phyloP scores from a whole-genome alignment of 1,140 invertebrate species.

The Leptinotarsa texana region DNA sequence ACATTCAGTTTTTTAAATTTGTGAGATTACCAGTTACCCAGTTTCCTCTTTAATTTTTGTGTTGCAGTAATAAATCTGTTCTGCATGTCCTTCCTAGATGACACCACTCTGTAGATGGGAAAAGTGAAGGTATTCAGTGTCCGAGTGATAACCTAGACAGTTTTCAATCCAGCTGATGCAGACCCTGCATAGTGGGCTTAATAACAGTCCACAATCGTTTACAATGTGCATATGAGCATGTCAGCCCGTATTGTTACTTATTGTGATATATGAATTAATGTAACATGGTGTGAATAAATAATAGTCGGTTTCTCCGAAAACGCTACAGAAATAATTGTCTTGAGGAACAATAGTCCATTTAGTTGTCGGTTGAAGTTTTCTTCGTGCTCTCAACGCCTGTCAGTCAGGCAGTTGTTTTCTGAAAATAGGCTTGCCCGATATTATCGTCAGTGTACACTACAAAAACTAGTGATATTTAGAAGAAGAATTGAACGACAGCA shows the following conservation, averaged over 20 bases:
- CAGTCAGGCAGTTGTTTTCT: constrained; percentile 1
- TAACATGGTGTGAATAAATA: neutral
- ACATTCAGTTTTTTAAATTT: too few species aligned
- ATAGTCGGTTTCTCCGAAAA: constrained; percentile 1
- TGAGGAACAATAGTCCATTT: neutral
- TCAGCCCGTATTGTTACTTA: neutral
- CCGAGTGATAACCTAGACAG: neutral
- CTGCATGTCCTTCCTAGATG: too few species aligned
- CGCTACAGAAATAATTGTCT: neutral
- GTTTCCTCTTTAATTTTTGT: too few species aligned
- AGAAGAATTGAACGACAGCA: too few species aligned
- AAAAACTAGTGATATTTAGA: neutral
- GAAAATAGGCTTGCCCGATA: neutral
- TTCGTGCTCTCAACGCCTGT: neutral
- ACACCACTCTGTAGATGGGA: too few species aligned
- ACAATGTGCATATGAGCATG: constrained; percentile 4
- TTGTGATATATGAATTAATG: constrained; percentile 6
- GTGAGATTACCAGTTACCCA: too few species aligned
- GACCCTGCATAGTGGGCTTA: neutral
- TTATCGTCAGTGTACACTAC: neutral
- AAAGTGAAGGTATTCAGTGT: too few species aligned
- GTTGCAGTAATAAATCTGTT: too few species aligned
- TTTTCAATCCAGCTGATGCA: neutral
- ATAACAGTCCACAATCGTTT: neutral
- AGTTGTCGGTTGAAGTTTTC: neutral